These are phyloP conservation scores for Conus ventricosus DNA, from an alignment of 1,140 invertebrate species.

Conservation along the genomic window DNA sequence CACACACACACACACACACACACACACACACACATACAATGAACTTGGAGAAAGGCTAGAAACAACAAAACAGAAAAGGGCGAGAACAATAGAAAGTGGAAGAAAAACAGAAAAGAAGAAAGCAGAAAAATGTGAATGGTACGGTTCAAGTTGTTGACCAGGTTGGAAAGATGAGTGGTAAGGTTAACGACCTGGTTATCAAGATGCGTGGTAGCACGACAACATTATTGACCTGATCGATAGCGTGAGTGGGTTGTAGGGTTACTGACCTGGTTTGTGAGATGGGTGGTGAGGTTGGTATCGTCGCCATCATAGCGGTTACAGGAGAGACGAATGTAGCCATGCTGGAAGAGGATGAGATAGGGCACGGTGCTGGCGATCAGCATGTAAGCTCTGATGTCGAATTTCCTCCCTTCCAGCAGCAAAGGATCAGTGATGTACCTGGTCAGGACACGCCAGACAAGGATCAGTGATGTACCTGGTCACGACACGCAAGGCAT, in stretches of 20 bases:
- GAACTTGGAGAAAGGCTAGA: too few species aligned
- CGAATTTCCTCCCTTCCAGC: slow-evolving; percentile 73
- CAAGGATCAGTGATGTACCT: slow-evolving; percentile 74
- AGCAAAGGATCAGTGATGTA: slow-evolving; percentile 74
- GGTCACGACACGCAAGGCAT: slow-evolving; percentile 48
- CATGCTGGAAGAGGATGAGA: slow-evolving; percentile 73
- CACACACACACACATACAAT: too few species aligned
- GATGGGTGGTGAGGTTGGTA: slow-evolving; percentile 71
- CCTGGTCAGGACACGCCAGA: slow-evolving; percentile 58
- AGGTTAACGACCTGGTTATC: background rate
- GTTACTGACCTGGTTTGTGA: slow-evolving; percentile 73
- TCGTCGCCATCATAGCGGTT: slow-evolving; percentile 68
- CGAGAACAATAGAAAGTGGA: too few species aligned
- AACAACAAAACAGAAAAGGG: too few species aligned
- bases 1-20: too few species aligned
- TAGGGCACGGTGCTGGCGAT: slow-evolving; percentile 73
- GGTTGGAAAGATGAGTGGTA: background rate
- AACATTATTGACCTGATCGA: too few species aligned
- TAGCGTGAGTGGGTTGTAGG: too few species aligned
- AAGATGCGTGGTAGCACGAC: slow-evolving; percentile 61
- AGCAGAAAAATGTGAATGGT: too few species aligned
- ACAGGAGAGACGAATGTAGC: slow-evolving; percentile 73
- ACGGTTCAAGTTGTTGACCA: background rate
- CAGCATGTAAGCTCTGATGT: slow-evolving; percentile 74
- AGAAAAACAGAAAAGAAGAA: too few species aligned